phyloP scores from a whole-genome alignment of 2,113 vertebrate genomes.

The Acrocephalus arundinaceus region DNA sequence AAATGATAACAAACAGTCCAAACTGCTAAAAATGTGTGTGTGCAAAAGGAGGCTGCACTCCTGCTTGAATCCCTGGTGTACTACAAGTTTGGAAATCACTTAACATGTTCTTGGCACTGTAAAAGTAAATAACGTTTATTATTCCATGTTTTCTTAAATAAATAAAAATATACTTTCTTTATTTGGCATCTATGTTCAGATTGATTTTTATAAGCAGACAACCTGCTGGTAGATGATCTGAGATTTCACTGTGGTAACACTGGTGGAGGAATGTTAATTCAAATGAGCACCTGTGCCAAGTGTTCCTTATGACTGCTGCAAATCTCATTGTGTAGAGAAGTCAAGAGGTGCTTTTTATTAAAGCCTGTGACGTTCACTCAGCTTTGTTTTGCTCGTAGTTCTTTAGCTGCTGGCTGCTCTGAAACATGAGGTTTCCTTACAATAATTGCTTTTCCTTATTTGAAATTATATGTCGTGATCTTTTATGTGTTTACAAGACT shows the following conservation, averaged over 20 bases:
- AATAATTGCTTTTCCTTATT: conserved; percentile 1
- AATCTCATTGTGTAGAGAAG: background rate
- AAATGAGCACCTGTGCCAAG: background rate
- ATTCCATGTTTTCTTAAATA: background rate
- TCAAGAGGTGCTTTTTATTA: background rate
- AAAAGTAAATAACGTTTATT: background rate
- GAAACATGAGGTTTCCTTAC: background rate
- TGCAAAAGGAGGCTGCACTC: background rate
- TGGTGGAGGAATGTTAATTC: background rate
- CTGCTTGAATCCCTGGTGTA: background rate
- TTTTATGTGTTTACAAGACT: conserved; percentile 13
- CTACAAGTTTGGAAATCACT: background rate
- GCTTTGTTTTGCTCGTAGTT: background rate
- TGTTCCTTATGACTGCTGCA: background rate
- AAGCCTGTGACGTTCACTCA: background rate
- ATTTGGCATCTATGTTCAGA: background rate
- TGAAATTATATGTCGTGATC: background rate
- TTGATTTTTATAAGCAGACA: background rate
- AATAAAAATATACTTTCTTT: background rate
- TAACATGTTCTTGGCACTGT: background rate
- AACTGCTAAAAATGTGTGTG: background rate
- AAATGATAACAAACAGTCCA: background rate
- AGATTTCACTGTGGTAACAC: background rate
- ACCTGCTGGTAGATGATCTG: background rate
- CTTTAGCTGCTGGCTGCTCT: background rate